Percentiles rank a stretch among this genome's conserved stretches.
Evolutionary conservation across 1,140 invertebrate species (phyloP).

Genomic region (Hyles euphorbiae): DNA sequence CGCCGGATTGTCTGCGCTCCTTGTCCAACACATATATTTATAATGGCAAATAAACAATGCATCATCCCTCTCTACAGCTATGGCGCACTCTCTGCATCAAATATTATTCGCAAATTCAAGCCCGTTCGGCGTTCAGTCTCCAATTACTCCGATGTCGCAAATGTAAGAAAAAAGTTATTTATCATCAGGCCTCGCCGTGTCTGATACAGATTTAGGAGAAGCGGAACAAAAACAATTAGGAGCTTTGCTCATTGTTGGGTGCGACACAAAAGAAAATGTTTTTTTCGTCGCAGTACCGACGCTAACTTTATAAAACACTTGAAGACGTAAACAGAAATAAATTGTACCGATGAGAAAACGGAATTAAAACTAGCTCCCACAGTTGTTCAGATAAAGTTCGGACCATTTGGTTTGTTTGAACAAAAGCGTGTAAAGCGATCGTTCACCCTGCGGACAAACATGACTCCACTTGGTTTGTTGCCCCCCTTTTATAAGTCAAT

Average conservation of each 20-base stretch:
- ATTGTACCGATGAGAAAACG: too few relatives aligned
- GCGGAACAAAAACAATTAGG: too few relatives aligned
- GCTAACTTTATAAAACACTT: too few relatives aligned
- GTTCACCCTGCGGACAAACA: constrained; percentile 21
- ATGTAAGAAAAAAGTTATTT: constrained; percentile 5
- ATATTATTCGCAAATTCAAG: background rate
- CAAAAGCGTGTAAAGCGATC: constrained; percentile 19
- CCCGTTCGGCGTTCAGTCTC: background rate
- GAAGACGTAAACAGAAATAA: too few relatives aligned
- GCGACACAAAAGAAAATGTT: background rate
- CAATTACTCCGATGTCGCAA: constrained; percentile 6
- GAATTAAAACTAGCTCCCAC: too few relatives aligned
- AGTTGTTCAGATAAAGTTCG: constrained; percentile 5
- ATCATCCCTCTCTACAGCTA: background rate
- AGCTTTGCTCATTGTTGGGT: too few relatives aligned
- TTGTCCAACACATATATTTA: constrained; percentile 10
- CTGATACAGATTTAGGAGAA: constrained; percentile 2
- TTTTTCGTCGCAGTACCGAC: background rate
- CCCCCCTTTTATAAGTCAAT: constrained; percentile 24
- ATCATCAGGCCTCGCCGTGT: constrained; percentile 1
- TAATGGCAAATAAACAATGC: constrained; percentile 8
- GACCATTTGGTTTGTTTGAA: constrained; percentile 15
- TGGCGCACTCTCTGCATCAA: background rate
- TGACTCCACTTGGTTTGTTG: constrained; percentile 17
- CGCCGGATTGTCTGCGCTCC: constrained; percentile 12